Percentiles rank a stretch among this genome's conserved stretches.
Conservation (phyloP, 2,888 invertebrate genomes). For the Tetramorium bicarinatum region DNA sequence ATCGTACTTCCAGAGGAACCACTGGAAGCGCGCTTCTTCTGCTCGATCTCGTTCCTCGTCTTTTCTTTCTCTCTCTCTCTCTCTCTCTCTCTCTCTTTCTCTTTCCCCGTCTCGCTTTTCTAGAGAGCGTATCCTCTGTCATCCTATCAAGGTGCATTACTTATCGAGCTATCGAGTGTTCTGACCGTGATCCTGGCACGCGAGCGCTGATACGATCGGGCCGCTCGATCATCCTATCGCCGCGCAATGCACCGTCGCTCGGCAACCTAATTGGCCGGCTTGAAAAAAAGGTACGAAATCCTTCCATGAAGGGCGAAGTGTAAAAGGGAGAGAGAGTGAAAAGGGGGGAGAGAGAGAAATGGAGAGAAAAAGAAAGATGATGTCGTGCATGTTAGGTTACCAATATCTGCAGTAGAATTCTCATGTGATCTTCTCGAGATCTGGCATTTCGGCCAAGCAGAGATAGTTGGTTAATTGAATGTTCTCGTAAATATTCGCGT, state of each 20-base stretch:
- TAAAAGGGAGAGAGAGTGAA: slow-evolving; percentile 37
- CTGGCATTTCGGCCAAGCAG: slow-evolving; percentile 13
- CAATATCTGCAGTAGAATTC: slow-evolving; percentile 29
- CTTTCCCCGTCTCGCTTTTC: slow-evolving; percentile 52
- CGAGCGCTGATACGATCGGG: slow-evolving; percentile 81
- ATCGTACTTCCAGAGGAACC: slow-evolving; percentile 67
- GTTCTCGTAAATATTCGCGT: slow-evolving; percentile 52
- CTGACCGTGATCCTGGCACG: slow-evolving; percentile 82
- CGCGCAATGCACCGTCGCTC: slow-evolving; percentile 76
- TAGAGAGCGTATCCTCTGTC: slow-evolving; percentile 74
- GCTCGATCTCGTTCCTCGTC: not conserved
- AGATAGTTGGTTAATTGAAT: slow-evolving; percentile 36
- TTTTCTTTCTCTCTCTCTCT: not conserved
- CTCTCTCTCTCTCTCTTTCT: not conserved
- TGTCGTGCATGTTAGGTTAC: not conserved
- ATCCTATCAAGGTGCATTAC: slow-evolving; percentile 81
- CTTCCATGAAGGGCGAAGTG: not conserved
- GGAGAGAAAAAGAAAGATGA: not conserved
- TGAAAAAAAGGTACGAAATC: slow-evolving; percentile 53
- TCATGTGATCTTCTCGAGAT: slow-evolving; percentile 12
- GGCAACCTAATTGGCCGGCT: slow-evolving; percentile 74
- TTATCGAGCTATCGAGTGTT: slow-evolving; percentile 82
- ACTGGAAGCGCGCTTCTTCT: slow-evolving; percentile 32
- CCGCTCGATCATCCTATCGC: slow-evolving; percentile 84
- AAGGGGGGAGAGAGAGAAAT: not conserved